Conservation (phyloP, 2,888 invertebrate species). For the Augiades crinisus region DNA sequence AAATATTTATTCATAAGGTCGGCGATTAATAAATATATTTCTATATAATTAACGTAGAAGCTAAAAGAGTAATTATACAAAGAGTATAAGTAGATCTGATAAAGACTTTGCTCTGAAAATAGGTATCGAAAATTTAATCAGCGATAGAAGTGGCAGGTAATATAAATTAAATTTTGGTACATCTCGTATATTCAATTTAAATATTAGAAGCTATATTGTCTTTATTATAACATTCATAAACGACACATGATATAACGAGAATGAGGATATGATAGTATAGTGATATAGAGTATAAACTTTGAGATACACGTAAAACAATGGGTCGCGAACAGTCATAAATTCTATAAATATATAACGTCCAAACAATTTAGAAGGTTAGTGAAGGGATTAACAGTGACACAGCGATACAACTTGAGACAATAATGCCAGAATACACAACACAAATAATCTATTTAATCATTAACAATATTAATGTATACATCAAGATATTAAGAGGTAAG, state of each 20-base stretch:
- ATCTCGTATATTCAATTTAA: constrained; percentile 21
- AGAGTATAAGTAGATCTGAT: constrained; percentile 23
- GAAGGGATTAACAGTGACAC: constrained; percentile 62
- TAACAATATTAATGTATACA: constrained; percentile 21
- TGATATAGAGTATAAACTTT: constrained; percentile 59
- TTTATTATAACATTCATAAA: constrained; percentile 62
- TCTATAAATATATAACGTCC: constrained; percentile 53
- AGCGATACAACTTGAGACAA: constrained; percentile 48
- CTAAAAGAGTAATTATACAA: constrained; percentile 17
- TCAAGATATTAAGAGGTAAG: constrained; percentile 14
- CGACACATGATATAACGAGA: constrained; percentile 68
- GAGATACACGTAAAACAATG: constrained; percentile 41
- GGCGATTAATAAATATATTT: constrained; percentile 18
- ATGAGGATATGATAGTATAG: constrained; percentile 69
- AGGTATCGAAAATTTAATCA: constrained; percentile 25
- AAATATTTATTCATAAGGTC: constrained; percentile 16
- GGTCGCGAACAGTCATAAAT: constrained; percentile 55
- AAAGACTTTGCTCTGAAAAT: constrained; percentile 25
- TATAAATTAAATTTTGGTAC: constrained; percentile 17
- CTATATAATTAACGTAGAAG: constrained; percentile 23
- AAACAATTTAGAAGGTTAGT: constrained; percentile 48
- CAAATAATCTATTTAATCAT: constrained; percentile 4
- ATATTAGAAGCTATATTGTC: constrained; percentile 71
- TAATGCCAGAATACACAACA: constrained; percentile 50
- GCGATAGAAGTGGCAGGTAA: constrained; percentile 12